Conservation (phyloP, 2,113 vertebrate species). For the Pogonocichla stellata region DNA sequence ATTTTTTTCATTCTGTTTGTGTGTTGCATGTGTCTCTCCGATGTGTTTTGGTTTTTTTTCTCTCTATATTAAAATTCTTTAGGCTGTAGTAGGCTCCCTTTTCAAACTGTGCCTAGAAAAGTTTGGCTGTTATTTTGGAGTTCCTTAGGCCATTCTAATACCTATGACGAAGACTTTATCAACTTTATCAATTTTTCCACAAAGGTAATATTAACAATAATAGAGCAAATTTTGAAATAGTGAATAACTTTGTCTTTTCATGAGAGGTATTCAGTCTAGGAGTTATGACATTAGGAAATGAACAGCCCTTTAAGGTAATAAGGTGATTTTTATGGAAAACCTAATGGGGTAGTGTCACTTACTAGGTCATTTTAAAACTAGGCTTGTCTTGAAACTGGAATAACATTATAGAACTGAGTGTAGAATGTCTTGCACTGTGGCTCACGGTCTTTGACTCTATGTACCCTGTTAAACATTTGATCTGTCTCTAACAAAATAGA, state of each 20-base stretch:
- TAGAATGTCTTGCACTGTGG: neutral
- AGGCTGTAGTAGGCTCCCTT: neutral
- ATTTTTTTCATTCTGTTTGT: neutral
- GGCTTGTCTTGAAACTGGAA: neutral
- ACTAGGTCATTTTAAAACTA: neutral
- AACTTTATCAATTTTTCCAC: neutral
- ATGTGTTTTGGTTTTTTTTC: accelerated
- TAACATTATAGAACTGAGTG: neutral
- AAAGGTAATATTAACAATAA: neutral
- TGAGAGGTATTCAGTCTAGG: neutral
- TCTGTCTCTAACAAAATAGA: neutral
- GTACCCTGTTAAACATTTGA: neutral
- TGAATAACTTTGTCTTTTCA: neutral
- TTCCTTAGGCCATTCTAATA: neutral
- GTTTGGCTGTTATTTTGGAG: neutral
- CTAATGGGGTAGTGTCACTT: neutral
- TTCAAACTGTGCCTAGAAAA: neutral
- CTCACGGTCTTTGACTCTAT: neutral
- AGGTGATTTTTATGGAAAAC: neutral
- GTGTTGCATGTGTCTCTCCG: neutral
- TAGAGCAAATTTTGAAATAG: neutral
- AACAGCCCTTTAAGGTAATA: neutral
- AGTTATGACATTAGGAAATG: neutral
- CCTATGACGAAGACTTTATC: neutral
- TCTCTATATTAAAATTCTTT: neutral